Base-by-base conservation (phyloP, 2,113 vertebrate species). In the Phylloscopus trochilus region DNA sequence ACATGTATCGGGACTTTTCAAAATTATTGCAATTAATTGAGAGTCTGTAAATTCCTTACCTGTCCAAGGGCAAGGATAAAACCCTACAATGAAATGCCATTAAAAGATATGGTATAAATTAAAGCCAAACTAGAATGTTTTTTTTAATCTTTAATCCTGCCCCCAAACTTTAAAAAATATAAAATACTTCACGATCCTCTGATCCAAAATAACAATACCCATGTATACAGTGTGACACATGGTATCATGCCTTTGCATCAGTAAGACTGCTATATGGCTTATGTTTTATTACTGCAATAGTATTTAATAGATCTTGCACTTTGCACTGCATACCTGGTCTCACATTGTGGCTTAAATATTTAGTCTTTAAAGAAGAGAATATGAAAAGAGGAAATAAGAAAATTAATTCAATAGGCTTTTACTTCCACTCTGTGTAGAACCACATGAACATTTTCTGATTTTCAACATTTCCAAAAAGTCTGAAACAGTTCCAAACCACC, bases 311-410 rank as follows among this genome's bases (percentile, higher is more conserved):
- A 88, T 64, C 47, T 70, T 90, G 64, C 46, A 70, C 68, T 85
- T 90, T 67, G 31, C 39, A 4, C 73, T 94, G 55, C 41, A 73
- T 66, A 73, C 37, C 22, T 80, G 15, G 21, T 77, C 55, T 92
- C 55, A 88, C 33, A 47, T 83, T 86, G 58, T 77, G 75, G 39
- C 23, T 86, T 23, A 70, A 55, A 92, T 51, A 83, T 95, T 90
- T 90, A 83, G 75, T 86, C 63, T 92, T 90, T 93, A 75, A 90
- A 78, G 67, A 64, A 85, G 24, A 88, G 33, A 67, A 52, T 83
- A 95, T 59, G 55, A 95, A 90, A 89, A 80, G 33, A 83, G 33
- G 47, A 94, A 90, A 93, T 92, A 74, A 93, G 86, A 92, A 47
- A n/a, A 6, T 19, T 80, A 90, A 92, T 83, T 77, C 27, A 70